Evolutionary conservation across 2,888 invertebrate genomes (phyloP).

Genomic region (Melipona bicolor): DNA sequence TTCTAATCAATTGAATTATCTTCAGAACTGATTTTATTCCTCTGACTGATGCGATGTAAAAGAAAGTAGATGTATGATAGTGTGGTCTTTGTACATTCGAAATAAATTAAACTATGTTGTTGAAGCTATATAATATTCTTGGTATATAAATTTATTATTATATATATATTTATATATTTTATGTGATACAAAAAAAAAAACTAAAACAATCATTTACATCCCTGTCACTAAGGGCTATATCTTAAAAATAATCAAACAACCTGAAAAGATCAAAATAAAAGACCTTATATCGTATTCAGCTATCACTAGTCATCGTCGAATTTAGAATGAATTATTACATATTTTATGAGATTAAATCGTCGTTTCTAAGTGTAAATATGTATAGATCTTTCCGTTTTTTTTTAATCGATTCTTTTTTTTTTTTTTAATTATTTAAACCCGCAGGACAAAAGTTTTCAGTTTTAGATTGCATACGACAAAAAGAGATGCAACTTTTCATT

Average conservation of each 20-base stretch:
- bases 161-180: conserved; percentile 13
- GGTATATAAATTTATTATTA: conserved; percentile 39
- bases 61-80: conserved; percentile 65
- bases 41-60: conserved; percentile 58
- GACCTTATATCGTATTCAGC: conserved; percentile 10
- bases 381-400: background rate
- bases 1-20: conserved; percentile 43
- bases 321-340: conserved; percentile 4
- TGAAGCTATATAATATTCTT: conserved; percentile 58
- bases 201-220: conserved; percentile 21
- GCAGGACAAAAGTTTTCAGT: background rate
- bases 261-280: background rate
- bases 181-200: conserved; percentile 12
- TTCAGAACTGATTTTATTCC: conserved; percentile 59
- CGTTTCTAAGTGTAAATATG: conserved; percentile 1
- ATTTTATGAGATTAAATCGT: background rate
- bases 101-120: conserved; percentile 71
- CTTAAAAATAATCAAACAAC: background rate
- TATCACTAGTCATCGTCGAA: background rate
- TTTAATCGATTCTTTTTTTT: background rate
- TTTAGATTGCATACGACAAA: background rate
- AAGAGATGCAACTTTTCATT: background rate
- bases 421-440: background rate
- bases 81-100: conserved; percentile 68
- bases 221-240: conserved; percentile 12